These are phyloP conservation scores for Luidia sarsii DNA, from an alignment of 53 echinoderm and acorn worm species.

Conservation along the genomic window DNA sequence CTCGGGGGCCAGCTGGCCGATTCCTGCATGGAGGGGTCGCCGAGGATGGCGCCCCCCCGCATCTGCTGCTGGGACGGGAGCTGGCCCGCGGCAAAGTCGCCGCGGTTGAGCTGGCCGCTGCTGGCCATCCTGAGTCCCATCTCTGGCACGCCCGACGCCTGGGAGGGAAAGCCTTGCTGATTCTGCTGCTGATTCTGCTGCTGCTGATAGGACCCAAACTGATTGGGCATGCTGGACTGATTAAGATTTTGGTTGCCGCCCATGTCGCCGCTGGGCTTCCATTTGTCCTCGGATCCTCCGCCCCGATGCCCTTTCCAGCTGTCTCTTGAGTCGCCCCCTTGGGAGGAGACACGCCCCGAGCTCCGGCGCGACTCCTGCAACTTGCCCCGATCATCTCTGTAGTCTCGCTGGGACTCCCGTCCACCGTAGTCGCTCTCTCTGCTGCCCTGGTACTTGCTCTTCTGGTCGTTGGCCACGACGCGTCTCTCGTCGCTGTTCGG, in stretches of 20 bases:
- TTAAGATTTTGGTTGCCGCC: slow-evolving; percentile 28
- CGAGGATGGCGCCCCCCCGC: slow-evolving; percentile 38
- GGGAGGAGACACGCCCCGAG: slow-evolving; percentile 2
- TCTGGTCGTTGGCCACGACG: slow-evolving; percentile 12
- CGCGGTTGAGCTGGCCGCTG: slow-evolving; percentile 18
- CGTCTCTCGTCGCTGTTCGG: slow-evolving; percentile 41
- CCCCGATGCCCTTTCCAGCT: slow-evolving; percentile 38
- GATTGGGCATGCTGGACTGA: background rate
- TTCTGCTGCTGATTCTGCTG: slow-evolving; percentile 23
- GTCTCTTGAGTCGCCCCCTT: slow-evolving; percentile 20
- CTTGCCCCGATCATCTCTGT: slow-evolving; percentile 34
- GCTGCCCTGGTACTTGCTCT: slow-evolving; percentile 15
- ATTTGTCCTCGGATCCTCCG: background rate
- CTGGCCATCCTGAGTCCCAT: slow-evolving; percentile 19
- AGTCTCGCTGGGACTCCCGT: slow-evolving; percentile 35
- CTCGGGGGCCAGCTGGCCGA: slow-evolving; percentile 48
- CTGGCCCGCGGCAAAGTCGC: slow-evolving; percentile 33
- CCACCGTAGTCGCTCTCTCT: background rate
- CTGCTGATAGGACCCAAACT: slow-evolving; percentile 30
- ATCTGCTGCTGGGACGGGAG: slow-evolving; percentile 27
- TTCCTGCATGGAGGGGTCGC: slow-evolving; percentile 34
- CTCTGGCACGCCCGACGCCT: slow-evolving; percentile 3
- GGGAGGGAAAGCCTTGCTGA: slow-evolving; percentile 18
- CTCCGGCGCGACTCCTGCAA: background rate
- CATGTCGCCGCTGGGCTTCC: background rate